These are phyloP conservation scores for Tadarida brasiliensis DNA, from an alignment of 2,797 vertebrate genomes.

Conservation along the genomic window DNA sequence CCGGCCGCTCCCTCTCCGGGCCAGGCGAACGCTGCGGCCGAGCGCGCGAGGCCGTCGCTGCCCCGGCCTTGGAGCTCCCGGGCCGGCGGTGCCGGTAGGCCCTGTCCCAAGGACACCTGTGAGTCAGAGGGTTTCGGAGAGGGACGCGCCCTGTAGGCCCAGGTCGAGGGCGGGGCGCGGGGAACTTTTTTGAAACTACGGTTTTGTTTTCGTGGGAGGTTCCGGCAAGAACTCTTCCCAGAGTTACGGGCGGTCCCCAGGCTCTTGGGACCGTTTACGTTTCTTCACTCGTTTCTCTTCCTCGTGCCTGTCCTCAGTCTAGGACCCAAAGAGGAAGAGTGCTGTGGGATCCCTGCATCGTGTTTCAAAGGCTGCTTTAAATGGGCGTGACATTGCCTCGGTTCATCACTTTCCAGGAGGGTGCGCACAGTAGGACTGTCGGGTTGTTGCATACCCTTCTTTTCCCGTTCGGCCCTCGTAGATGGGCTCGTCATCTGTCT, in stretches of 20 bases:
- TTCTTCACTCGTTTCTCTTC: background rate
- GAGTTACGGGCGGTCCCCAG: background rate
- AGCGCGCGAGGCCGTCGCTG: background rate
- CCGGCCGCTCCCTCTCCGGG: background rate
- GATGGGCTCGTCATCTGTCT: background rate
- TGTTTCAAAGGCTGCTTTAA: constrained; percentile 29
- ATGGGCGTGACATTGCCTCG: background rate
- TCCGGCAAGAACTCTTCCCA: background rate
- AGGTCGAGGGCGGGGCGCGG: background rate
- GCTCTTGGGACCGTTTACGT: background rate
- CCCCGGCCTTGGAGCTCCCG: background rate
- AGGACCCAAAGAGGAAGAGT: background rate
- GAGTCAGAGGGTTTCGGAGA: constrained; percentile 26
- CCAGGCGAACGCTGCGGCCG: background rate
- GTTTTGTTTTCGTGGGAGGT: background rate
- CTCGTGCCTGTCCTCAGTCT: no score
- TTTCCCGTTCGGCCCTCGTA: background rate
- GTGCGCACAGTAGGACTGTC: background rate
- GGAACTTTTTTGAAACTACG: constrained; percentile 17
- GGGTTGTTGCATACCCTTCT: background rate
- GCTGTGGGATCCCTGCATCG: background rate
- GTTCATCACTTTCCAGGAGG: background rate
- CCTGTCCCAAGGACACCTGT: constrained; percentile 33
- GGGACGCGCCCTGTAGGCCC: background rate
- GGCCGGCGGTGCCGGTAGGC: constrained; percentile 1